Conservation (phyloP, 2,797 vertebrate genomes). For the Enoplosus armatus region DNA sequence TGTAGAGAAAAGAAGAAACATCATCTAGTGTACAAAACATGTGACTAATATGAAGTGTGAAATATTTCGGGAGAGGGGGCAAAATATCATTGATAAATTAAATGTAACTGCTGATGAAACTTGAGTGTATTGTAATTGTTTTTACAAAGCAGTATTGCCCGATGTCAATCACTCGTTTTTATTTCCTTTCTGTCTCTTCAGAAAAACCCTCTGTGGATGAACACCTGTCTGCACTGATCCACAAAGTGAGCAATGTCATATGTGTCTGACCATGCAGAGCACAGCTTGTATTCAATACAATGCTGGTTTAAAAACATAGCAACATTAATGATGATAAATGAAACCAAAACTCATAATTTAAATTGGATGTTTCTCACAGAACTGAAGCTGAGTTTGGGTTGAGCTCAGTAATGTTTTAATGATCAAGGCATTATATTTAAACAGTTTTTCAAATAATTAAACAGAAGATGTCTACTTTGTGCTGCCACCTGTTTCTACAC, state of each 20-base stretch:
- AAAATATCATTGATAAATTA: no score
- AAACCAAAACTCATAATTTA: neutral
- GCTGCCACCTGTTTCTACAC: neutral
- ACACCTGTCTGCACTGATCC: neutral
- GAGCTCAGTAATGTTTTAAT: neutral
- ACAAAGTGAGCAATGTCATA: constrained; percentile 1
- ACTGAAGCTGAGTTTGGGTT: no score
- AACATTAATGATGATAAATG: neutral
- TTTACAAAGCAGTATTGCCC: neutral
- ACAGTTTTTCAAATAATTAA: neutral
- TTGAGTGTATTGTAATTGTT: neutral
- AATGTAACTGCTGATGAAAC: neutral
- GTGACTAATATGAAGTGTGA: no score
- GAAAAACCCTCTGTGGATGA: constrained; percentile 6
- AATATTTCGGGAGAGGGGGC: no score
- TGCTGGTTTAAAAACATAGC: neutral
- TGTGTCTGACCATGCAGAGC: neutral
- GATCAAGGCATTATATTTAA: neutral
- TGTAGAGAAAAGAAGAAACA: neutral
- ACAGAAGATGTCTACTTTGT: neutral
- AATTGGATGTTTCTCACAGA: neutral
- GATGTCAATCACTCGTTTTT: neutral
- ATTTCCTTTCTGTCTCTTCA: constrained; percentile 2
- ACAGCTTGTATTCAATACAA: neutral
- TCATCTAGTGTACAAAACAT: neutral